Base-by-base conservation (phyloP, 2,888 invertebrate species). In the Lochmaea crataegi region DNA sequence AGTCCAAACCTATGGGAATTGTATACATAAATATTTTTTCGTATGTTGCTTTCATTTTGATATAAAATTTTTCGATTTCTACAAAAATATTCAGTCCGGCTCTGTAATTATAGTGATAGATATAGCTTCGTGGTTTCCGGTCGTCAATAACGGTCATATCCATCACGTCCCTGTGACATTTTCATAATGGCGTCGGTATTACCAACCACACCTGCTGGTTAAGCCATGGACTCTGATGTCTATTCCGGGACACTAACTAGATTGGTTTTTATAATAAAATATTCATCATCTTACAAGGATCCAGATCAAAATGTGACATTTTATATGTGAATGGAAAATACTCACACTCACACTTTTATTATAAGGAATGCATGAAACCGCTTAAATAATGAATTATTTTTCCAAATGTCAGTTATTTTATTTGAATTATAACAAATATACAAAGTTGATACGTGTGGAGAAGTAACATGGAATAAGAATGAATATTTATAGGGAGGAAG, bases 71-170 rank as follows among this genome's bases (percentile, higher is more conserved):
- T 48, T 48, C 6, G 0, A 48, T 48, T 48, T 3, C 5, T n/a
- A 12, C 2, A 32, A 32, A 32, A 2, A 1, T 32, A 7, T 60
- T 7, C 10, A 42, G 41, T 41, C 61, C 61, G n/a, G 41, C 0
- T n/a, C 61, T 61, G 61, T 10, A 61, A 61, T 61, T 42, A 61
- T 61, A 42, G 42, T 60, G n/a, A 16, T 42, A 41, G 41, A 16
- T 16, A 42, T 42, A 61, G 60, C 60, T 61, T 61, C 74, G 76
- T 74, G 77, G 75, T 71, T 72, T 77, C 72, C 58, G 83, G 82
- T 84, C 85, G 84, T 85, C 85, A 85, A 85, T 84, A 85, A 82
- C 82, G 78, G 80, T 78, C 81, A 80, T 83, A 86, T 86, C 85
- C 84, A 86, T 86, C 85, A 85, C 82, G 73, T 72, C 58, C 74